Conservation (phyloP, 2,888 invertebrate genomes). For the Idaea dimidiata region DNA sequence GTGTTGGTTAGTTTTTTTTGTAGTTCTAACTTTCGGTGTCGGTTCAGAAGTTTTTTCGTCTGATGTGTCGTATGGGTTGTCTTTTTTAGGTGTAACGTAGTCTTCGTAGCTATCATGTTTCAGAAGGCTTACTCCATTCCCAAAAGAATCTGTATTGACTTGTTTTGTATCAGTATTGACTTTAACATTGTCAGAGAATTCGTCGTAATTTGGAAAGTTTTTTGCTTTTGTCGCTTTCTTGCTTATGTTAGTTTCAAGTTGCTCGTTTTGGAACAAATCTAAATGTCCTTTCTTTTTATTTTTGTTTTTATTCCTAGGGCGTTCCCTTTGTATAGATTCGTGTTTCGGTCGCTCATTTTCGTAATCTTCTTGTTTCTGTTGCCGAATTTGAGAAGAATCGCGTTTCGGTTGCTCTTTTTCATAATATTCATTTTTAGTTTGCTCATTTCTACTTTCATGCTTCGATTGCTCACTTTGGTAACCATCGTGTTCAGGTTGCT, state of each 20-base stretch:
- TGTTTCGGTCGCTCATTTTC: background rate
- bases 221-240: conserved; percentile 2
- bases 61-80: conserved; percentile 33
- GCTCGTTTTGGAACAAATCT: background rate
- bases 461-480: too few relatives aligned
- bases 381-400: background rate
- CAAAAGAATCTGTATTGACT: conserved; percentile 21
- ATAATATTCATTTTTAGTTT: too few relatives aligned
- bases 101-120: conserved; percentile 56
- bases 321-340: background rate
- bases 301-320: background rate
- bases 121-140: conserved; percentile 29
- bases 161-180: conserved; percentile 7
- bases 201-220: background rate
- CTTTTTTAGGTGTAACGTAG: conserved; percentile 46
- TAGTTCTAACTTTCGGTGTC: background rate
- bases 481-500: background rate
- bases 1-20: background rate
- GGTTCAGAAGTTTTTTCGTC: conserved; percentile 7
- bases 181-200: conserved; percentile 11
- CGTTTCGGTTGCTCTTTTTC: background rate
- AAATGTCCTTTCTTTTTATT: background rate
- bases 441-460: too few relatives aligned
- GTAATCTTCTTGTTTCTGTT: background rate
- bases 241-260: background rate